These are phyloP conservation scores for Coenonympha glycerion DNA, from an alignment of 2,888 invertebrate genomes.

Conservation along the genomic window DNA sequence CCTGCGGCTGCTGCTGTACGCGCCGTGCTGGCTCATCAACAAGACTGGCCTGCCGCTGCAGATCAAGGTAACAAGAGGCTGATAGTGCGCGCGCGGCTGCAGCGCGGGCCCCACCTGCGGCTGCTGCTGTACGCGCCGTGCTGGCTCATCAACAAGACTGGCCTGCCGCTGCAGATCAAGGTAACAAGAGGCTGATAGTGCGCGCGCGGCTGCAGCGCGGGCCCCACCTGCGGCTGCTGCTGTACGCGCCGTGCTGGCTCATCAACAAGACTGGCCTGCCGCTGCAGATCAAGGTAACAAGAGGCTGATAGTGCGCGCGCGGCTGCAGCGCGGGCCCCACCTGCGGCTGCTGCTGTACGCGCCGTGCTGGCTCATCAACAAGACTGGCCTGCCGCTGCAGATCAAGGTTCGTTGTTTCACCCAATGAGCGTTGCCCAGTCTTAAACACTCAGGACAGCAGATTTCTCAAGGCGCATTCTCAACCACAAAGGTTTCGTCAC, in stretches of 20 bases:
- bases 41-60: conserved; percentile 89
- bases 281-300: conserved; percentile 82
- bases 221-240: conserved; percentile 78
- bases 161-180: conserved; percentile 86
- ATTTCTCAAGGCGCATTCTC: too few relatives aligned
- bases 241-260: conserved; percentile 91
- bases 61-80: conserved; percentile 82
- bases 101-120: conserved; percentile 75
- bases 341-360: conserved; percentile 83
- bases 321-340: conserved; percentile 75
- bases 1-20: conserved; percentile 81
- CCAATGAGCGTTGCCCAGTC: too few relatives aligned
- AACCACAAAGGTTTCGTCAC: too few relatives aligned
- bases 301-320: conserved; percentile 80
- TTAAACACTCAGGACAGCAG: too few relatives aligned
- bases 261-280: conserved; percentile 92
- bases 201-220: conserved; percentile 79
- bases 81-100: conserved; percentile 80
- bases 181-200: conserved; percentile 79
- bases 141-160: conserved; percentile 93
- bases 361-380: conserved; percentile 93
- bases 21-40: conserved; percentile 93
- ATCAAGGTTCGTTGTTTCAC: conserved; percentile 81
- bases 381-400: conserved; percentile 87
- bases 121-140: conserved; percentile 85